Evolutionary conservation across 2,888 invertebrate species (phyloP), one percentile per base, ranked within the genome.

Genomic region (Aleiodes alternator): DNA sequence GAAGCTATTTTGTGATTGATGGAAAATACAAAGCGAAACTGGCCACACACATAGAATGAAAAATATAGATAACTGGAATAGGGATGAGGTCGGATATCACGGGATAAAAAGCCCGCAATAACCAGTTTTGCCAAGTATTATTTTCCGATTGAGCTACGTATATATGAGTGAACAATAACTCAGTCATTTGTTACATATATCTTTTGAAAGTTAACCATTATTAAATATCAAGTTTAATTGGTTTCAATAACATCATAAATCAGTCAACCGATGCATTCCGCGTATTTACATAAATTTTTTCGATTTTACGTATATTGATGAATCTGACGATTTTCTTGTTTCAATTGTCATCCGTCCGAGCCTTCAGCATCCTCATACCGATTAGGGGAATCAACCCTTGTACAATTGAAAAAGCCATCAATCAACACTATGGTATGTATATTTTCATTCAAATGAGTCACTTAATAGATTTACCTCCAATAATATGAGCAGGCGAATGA

Each of bases 11-110:
- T 81, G 86, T 88, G 88, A 88, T 88, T 88, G 88, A 88, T 88
- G 87, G 88, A 85, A 86, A 87, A 86, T 84, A 86, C 84, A 86
- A 87, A 86, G 85, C 81, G 76, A 78, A 64, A 76, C 79, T 78
- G 50, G 79, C 78, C 78, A 73, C 80, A 80, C 78, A 78, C 77
- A 78, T 80, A 74, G 76, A 48, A 43, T 43, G 43, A 43, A 8
- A 11, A 43, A 7, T 4, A 43, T 73, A 72, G 75, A 77, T 76
- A 72, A 59, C 66, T 69, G 70, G 70, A 43, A 43, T 11, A 69
- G 70, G 59, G 16, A 69, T 53, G 50, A 29, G 50, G 51, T 79
- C 82, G 86, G 85, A 85, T 85, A 86, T 59, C 57, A 68, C 34
- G 69, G 71, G 72, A 72, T 76, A 75, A 71, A 75, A 75, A 75